Evolutionary conservation across 1,140 invertebrate species (phyloP), one percentile per base, ranked within the genome.

Genomic region (Rhopalosiphum padi): DNA sequence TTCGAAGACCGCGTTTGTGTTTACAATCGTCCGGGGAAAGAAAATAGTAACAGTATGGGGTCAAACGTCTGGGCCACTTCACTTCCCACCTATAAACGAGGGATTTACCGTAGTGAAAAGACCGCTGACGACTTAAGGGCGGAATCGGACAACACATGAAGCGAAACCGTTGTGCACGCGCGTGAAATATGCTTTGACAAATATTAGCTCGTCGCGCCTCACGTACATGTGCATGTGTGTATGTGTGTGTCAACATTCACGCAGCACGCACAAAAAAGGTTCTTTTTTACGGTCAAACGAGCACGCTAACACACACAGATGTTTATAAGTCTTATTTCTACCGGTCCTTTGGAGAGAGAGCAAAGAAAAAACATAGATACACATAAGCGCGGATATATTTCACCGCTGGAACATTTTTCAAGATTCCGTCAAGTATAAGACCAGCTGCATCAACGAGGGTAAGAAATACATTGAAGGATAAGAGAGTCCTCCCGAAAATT

Each of bases 161-260:
- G 30, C 21, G 86, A 87, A 37, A 48, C 25, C 51, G 43, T 83
- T 53, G 90, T 90, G 89, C 37, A 90, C 37, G 68, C 48, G 82
- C 48, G 91, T 93, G 91, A 93, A 93, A 93, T 93, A 93, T 93
- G 91, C 82, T 93, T 93, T 85, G 48, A 93, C 91, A 93, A 93
- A 93, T 93, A 93, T 93, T 93, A 86, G 82, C 91, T 93, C 35
- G 91, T 93, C 35, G 48, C 35, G 48, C 35, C 25, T 86, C 60
- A 46, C 43, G 30, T 41, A 4, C 3, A 41, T 3, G 41, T 41
- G 3, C 41, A 41, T 55, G 30, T 21, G 51, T 22, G 48, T 41
- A 82, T 86, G 82, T 85, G 91, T 90, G 41, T 41, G 91, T 90
- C 55, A 90, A 90, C 91, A 92, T 85, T 93, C 82, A 55, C 82